These are phyloP conservation scores for Amiota minor DNA, from an alignment of 2,888 invertebrate species.

Conservation along the genomic window DNA sequence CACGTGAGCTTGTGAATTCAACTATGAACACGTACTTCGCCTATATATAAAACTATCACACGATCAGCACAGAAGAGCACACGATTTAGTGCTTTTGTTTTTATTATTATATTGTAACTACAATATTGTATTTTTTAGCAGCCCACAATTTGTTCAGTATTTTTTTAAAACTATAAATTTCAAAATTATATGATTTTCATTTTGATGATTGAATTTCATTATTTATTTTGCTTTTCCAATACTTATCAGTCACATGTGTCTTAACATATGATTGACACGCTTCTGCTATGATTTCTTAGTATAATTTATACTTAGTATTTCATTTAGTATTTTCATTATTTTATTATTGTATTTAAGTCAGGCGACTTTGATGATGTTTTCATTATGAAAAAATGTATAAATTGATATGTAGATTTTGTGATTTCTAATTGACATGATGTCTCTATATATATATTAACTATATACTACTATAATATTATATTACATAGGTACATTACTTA, in stretches of 20 bases:
- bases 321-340: background rate
- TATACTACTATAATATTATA: too few species aligned
- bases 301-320: background rate
- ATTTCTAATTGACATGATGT: background rate
- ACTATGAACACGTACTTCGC: background rate
- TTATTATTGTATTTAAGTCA: background rate
- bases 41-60: too few species aligned
- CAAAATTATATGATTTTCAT: too few species aligned
- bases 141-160: too few species aligned
- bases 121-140: too few species aligned
- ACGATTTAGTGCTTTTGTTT: too few species aligned
- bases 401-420: slow-evolving; percentile 2
- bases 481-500: too few species aligned
- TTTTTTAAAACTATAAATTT: too few species aligned
- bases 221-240: background rate
- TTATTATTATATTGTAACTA: too few species aligned
- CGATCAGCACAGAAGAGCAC: too few species aligned
- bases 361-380: background rate
- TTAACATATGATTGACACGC: slow-evolving; percentile 15
- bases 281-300: background rate
- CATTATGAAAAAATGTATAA: background rate
- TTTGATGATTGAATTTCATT: background rate
- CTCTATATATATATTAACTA: background rate
- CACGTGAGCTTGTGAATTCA: slow-evolving; percentile 11
- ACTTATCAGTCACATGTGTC: slow-evolving; percentile 18